These are phyloP conservation scores for Thymelicus acteon DNA, from an alignment of 2,888 invertebrate species.

Conservation along the genomic window DNA sequence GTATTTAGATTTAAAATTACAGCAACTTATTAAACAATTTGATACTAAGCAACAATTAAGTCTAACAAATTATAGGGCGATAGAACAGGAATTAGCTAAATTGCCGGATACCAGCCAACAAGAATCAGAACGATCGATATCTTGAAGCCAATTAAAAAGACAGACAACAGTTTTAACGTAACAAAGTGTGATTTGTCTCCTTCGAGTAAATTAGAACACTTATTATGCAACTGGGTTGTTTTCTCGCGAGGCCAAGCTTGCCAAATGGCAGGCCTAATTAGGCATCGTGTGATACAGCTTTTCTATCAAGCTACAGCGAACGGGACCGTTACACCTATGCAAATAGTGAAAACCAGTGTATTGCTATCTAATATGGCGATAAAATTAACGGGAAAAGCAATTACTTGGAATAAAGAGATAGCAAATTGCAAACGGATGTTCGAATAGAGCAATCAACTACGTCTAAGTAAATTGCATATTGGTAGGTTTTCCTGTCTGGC, in stretches of 20 bases:
- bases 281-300: constrained; percentile 35
- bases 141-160: constrained; percentile 25
- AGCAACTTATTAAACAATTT: neutral
- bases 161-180: constrained; percentile 14
- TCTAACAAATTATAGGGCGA: neutral
- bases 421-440: constrained; percentile 13
- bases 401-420: constrained; percentile 11
- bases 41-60: neutral
- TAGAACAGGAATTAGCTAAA: constrained; percentile 1
- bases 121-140: constrained; percentile 9
- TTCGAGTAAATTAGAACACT: constrained; percentile 12
- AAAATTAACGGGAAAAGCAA: constrained; percentile 20
- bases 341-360: constrained; percentile 27
- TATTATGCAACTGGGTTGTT: constrained; percentile 35
- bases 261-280: constrained; percentile 20
- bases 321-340: constrained; percentile 29
- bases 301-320: constrained; percentile 22
- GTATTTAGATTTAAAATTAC: neutral
- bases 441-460: neutral
- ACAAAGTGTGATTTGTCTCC: constrained; percentile 43
- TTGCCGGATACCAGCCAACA: constrained; percentile 2
- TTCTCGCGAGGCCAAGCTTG: constrained; percentile 21
- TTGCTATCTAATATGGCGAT: constrained; percentile 10
- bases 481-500: neutral
- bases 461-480: neutral